Conservation (phyloP, 2,113 vertebrate species). For the Oncorhynchus nerka region DNA sequence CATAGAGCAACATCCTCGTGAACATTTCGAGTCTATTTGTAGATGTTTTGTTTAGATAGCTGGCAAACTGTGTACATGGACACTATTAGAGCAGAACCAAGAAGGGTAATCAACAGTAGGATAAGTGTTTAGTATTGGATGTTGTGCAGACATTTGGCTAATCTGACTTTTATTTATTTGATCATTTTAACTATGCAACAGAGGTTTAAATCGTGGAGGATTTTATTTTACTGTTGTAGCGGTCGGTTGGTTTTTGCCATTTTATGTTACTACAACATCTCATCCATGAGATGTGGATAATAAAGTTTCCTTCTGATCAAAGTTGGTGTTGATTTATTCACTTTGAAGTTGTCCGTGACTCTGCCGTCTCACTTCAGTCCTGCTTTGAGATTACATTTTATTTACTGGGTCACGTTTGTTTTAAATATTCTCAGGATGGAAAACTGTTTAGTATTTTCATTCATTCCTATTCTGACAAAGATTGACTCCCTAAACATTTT, state of each 20-base stretch:
- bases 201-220: constrained; percentile 24
- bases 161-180: constrained; percentile 3
- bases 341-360: not conserved
- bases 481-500: too few species aligned
- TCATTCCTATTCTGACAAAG: too few species aligned
- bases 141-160: constrained; percentile 18
- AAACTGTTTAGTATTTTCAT: too few species aligned
- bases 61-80: not conserved
- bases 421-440: not conserved
- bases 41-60: not conserved
- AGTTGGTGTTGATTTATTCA: not conserved
- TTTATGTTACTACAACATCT: not conserved
- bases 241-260: not conserved
- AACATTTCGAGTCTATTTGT: too few species aligned
- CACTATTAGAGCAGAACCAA: not conserved
- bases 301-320: constrained; percentile 26
- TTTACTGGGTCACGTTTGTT: not conserved
- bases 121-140: constrained; percentile 6
- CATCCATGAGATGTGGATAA: constrained; percentile 7
- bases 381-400: too few species aligned
- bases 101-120: not conserved
- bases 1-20: too few species aligned
- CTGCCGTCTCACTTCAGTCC: too few species aligned
- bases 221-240: constrained; percentile 8
- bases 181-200: constrained; percentile 63